A percentile compares a stretch with the other conserved stretches of the same genome.
Evolutionary conservation across 2,888 invertebrate species (phyloP).

Genomic region (Dasysyrphus tricinctus): DNA sequence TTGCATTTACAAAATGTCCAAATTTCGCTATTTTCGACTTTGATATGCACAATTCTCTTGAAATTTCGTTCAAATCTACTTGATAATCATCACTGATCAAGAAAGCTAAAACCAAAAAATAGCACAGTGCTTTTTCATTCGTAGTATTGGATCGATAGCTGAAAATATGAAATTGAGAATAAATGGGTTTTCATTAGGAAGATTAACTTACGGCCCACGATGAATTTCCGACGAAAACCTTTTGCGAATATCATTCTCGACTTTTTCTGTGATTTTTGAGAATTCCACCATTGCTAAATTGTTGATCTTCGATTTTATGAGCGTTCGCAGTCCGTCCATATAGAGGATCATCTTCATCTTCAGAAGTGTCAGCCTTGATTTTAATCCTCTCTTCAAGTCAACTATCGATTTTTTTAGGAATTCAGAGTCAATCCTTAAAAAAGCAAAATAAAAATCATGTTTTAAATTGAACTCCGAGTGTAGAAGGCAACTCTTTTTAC

Average conservation of each 20-base stretch:
- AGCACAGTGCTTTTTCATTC: constrained; percentile 81
- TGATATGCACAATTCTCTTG: constrained; percentile 78
- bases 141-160: constrained; percentile 79
- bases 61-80: constrained; percentile 77
- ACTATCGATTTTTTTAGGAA: constrained; percentile 72
- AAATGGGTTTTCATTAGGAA: background rate
- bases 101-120: constrained; percentile 80
- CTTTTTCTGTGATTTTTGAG: constrained; percentile 81
- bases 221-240: constrained; percentile 79
- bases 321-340: background rate
- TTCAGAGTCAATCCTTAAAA: constrained; percentile 79
- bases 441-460: background rate
- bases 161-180: background rate
- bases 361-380: constrained; percentile 74
- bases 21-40: constrained; percentile 79
- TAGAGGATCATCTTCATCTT: constrained; percentile 77
- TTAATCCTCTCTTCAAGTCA: constrained; percentile 12
- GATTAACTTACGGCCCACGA: constrained; percentile 59
- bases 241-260: constrained; percentile 81
- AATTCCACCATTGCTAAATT: constrained; percentile 78
- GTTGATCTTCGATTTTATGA: constrained; percentile 76
- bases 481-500: constrained; percentile 34
- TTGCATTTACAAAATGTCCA: constrained; percentile 79
- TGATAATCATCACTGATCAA: constrained; percentile 79
- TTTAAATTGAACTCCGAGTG: background rate